Evolutionary conservation across 1,140 invertebrate species (phyloP).

Genomic region (Cherax quadricarinatus): DNA sequence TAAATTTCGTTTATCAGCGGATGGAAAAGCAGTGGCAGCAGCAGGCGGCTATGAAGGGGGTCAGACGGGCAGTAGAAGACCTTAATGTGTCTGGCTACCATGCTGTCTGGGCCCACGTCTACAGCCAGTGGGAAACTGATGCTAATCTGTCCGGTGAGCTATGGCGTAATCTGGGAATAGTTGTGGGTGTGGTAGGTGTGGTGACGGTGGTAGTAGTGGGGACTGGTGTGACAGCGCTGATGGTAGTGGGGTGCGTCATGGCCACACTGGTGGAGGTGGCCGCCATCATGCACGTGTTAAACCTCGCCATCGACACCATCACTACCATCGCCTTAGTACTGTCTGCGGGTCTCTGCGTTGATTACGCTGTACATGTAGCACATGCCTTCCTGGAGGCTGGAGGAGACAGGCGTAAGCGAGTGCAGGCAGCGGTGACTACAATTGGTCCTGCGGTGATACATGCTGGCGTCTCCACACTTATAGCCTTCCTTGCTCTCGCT

Average conservation of each 20-base stretch:
- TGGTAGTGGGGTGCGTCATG: constrained; percentile 87
- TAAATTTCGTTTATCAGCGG: constrained; percentile 21
- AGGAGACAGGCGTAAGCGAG: constrained; percentile 79
- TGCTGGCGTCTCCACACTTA: constrained; percentile 88
- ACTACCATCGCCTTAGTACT: constrained; percentile 89
- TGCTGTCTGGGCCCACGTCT: constrained; percentile 81
- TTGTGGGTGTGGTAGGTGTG: constrained; percentile 87
- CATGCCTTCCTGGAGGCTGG: constrained; percentile 74
- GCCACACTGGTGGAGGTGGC: constrained; percentile 87
- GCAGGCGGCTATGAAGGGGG: constrained; percentile 82
- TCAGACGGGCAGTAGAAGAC: constrained; percentile 80
- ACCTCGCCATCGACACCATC: constrained; percentile 89
- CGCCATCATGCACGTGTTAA: constrained; percentile 89
- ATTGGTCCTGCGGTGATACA: constrained; percentile 88
- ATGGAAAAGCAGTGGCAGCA: constrained; percentile 12
- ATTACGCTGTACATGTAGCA: constrained; percentile 92
- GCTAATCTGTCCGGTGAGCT: constrained; percentile 85
- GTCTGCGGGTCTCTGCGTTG: constrained; percentile 90
- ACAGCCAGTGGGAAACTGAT: constrained; percentile 86
- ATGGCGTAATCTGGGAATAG: constrained; percentile 86
- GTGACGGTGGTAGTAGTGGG: constrained; percentile 89
- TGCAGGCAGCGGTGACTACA: constrained; percentile 82
- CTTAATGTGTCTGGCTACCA: constrained; percentile 78
- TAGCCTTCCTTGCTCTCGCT: constrained; percentile 85
- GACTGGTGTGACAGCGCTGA: constrained; percentile 86